Evolutionary conservation across 2,113 vertebrate species (phyloP).

Genomic region (Notothenia coriiceps): DNA sequence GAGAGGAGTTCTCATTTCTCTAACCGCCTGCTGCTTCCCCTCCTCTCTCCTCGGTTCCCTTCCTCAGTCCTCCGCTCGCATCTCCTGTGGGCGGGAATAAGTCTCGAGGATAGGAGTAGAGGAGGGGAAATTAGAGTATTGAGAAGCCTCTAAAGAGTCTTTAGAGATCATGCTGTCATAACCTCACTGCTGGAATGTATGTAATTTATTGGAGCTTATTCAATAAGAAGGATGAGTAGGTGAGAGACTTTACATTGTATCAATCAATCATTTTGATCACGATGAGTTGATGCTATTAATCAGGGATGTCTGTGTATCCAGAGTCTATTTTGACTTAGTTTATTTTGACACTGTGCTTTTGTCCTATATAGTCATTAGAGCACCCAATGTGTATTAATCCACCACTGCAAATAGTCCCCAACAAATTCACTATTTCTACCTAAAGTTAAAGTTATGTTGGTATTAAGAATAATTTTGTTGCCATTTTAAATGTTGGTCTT

Average conservation of each 20-base stretch:
- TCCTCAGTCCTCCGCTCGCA: too few species aligned
- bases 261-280: not conserved
- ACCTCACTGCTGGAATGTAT: not conserved
- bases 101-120: too few species aligned
- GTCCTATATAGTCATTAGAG: not conserved
- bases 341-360: not conserved
- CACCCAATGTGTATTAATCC: not conserved
- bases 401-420: not conserved
- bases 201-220: not conserved
- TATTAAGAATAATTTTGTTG: not conserved
- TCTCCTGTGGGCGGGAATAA: too few species aligned
- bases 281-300: not conserved
- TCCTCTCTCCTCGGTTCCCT: too few species aligned
- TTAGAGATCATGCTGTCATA: not conserved
- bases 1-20: too few species aligned
- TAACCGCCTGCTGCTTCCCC: too few species aligned
- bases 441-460: not conserved
- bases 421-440: not conserved
- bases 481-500: not conserved
- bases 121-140: too few species aligned
- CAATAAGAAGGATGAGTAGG: not conserved
- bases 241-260: not conserved
- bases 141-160: too few species aligned
- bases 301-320: not conserved
- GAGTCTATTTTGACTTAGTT: too few species aligned